These are phyloP conservation scores for Antheraea assamensis DNA, from an alignment of 2,888 invertebrate genomes.

Conservation along the genomic window DNA sequence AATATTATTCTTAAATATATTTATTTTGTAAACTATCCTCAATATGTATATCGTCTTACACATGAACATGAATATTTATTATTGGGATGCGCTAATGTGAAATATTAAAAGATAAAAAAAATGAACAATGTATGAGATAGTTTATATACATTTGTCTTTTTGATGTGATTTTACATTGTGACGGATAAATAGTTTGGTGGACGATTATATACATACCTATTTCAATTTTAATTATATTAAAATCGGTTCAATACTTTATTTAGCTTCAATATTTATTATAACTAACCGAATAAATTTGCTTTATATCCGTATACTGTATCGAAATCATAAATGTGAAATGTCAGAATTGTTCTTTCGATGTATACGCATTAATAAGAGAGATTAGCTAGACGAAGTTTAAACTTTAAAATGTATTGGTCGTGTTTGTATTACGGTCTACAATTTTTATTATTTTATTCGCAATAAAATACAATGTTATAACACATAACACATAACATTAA, in stretches of 20 bases:
- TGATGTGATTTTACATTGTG: constrained; percentile 23
- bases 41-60: neutral
- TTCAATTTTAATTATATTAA: constrained; percentile 23
- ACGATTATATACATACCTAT: constrained; percentile 13
- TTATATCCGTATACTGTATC: neutral
- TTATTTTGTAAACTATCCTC: neutral
- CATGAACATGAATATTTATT: constrained; percentile 5
- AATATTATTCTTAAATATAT: neutral
- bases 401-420: neutral
- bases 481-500: neutral
- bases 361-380: neutral
- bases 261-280: constrained; percentile 18
- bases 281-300: constrained; percentile 24
- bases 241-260: constrained; percentile 27
- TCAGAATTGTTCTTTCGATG: neutral
- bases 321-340: neutral
- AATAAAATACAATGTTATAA: neutral
- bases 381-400: neutral
- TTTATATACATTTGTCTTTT: constrained; percentile 20
- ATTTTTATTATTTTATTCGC: neutral
- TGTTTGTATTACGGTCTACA: neutral
- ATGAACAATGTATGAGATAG: constrained; percentile 18
- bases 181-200: constrained; percentile 12
- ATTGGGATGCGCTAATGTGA: neutral
- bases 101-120: neutral